phyloP scores from a whole-genome alignment of 2,797 vertebrate genomes.

The Diplodus puntazzo region DNA sequence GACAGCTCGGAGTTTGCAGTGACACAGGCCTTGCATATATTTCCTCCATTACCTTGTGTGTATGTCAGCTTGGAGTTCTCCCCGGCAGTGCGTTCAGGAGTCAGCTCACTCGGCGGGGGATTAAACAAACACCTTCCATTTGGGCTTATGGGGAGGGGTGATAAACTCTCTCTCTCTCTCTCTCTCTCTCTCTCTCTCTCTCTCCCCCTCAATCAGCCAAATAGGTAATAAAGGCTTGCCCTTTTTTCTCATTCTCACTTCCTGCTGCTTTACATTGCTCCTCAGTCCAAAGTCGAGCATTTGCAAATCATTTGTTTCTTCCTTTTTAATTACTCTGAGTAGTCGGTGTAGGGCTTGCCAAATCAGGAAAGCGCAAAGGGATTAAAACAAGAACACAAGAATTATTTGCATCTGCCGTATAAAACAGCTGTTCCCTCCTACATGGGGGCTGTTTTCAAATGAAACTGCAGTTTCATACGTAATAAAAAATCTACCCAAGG shows the following conservation, averaged over 20 bases:
- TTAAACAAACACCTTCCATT: conserved; percentile 78
- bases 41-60: conserved; percentile 75
- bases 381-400: conserved; percentile 24
- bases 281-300: conserved; percentile 33
- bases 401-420: conserved; percentile 28
- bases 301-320: conserved; percentile 46
- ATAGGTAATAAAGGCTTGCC: conserved; percentile 57
- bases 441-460: conserved; percentile 3
- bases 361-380: conserved; percentile 21
- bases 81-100: conserved; percentile 64
- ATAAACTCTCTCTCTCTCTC: conserved; percentile 58
- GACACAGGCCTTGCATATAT: conserved; percentile 83
- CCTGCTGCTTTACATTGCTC: conserved; percentile 1
- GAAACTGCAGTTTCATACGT: not conserved
- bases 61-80: conserved; percentile 63
- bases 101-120: conserved; percentile 68
- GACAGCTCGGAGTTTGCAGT: conserved; percentile 81
- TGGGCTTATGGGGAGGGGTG: conserved; percentile 57
- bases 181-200: conserved; percentile 2
- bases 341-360: conserved; percentile 17
- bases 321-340: conserved; percentile 48
- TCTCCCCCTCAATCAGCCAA: conserved; percentile 63
- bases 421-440: conserved; percentile 6
- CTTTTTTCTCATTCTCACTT: conserved; percentile 22
- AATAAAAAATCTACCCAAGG: conserved; percentile 20